Evolutionary conservation across 2,113 vertebrate species (phyloP), one percentile per base, ranked within the genome.

Genomic region (Axis porcinus): DNA sequence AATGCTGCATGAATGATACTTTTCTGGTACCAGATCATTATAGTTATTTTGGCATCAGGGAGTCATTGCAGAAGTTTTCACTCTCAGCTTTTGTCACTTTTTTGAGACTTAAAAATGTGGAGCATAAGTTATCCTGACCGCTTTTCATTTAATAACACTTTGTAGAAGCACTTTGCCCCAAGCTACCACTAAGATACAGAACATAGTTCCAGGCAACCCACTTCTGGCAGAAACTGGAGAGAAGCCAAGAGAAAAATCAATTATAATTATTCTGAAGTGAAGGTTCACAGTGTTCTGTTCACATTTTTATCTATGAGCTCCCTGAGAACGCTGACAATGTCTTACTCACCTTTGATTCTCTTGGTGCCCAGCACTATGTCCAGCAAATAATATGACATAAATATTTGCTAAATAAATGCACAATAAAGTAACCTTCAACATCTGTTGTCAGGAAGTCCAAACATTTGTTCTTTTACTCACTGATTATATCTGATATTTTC

Each of bases 181-280:
- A 92, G 82, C 85, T 52, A 93, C 86, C 28, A 30, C 76, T 85
- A 40, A 36, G n/a, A 74, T 74, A 74, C 45, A 94, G 60, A 93
- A 43, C 91, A 89, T 7, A 83, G 54, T 91, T 85, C 47, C 45
- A 79, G 87, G 40, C 45, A 95, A 79, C 33, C 3, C n/a, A 55
- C 47, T 96, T 89, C 70, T 93, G 74, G 43, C 57, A 94, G 92
- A 95, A 84, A 50, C 58, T 87, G 79, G 52, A 94, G 45, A 74
- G 40, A 91, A 67, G 70, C 76, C 89, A 96, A 89, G 19, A 95
- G 52, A 87, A 97, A 97, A 96, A 97, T 84, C 86, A 93, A 60
- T 95, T 93, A 57, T 54, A 89, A n/a, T 97, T 84, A 86, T 93
- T 94, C 52, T 76, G 50, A 92, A 96, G 64, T 43, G 23, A 86